Evolutionary conservation across 64 coral and sea anemone species (phyloP).

Genomic region (Cladopsammia gracilis): DNA sequence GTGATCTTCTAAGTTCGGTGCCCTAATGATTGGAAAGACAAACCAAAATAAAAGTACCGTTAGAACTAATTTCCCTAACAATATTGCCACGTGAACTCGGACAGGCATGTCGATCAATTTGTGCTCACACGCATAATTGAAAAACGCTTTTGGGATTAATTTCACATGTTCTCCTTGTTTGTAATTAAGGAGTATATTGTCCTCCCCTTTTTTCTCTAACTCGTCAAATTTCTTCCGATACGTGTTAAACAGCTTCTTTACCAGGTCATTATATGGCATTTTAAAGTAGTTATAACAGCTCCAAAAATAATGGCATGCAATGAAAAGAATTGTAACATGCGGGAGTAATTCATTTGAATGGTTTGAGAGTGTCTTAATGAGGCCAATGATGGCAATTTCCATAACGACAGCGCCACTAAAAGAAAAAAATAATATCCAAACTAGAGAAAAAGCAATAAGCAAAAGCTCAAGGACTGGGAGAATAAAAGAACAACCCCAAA

Average conservation of each 20-base stretch:
- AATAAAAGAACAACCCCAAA: not conserved
- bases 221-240: not conserved
- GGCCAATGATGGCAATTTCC: not conserved
- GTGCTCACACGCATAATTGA: not conserved
- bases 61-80: not conserved
- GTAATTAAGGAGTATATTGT: not conserved
- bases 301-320: not conserved
- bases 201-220: not conserved
- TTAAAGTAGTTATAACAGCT: not conserved
- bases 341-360: not conserved
- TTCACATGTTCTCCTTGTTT: not conserved
- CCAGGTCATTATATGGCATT: not conserved
- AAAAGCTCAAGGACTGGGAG: not conserved
- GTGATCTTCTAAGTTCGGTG: not conserved
- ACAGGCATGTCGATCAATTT: not conserved
- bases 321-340: not conserved
- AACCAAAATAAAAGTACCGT: not conserved
- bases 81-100: too few species aligned
- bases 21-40: not conserved
- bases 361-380: not conserved
- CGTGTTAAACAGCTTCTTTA: not conserved
- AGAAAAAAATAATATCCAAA: not conserved
- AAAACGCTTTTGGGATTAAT: not conserved
- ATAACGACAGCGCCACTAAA: not conserved
- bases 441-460: not conserved